Percentiles rank a stretch among this genome's conserved stretches.
These are phyloP conservation scores for Meloe dianella DNA, from an alignment of 2,888 invertebrate species.

Conservation along the genomic window DNA sequence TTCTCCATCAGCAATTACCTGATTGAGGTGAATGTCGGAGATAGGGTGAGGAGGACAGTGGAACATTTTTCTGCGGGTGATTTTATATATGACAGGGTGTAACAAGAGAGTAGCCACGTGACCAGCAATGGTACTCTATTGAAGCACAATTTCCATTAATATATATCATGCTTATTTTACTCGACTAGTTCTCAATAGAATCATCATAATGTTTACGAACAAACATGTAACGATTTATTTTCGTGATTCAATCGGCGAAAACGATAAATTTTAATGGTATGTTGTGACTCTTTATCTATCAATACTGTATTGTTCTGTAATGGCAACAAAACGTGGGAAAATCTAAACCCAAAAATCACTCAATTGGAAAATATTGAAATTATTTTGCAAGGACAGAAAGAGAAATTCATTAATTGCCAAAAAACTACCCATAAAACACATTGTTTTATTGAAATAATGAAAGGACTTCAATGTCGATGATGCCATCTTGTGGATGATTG, in stretches of 20 bases:
- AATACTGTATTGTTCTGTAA: background rate
- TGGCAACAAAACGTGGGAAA: background rate
- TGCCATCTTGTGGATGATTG: background rate
- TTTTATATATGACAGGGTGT: constrained; percentile 27
- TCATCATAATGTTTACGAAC: background rate
- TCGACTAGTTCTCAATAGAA: constrained; percentile 28
- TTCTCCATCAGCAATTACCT: background rate
- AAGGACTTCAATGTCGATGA: background rate
- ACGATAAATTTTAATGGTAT: constrained; percentile 8
- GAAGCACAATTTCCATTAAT: constrained; percentile 36
- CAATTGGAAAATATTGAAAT: background rate
- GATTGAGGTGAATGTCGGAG: background rate
- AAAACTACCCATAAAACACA: background rate
- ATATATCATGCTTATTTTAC: constrained; percentile 41
- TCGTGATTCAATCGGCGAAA: background rate
- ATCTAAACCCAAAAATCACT: background rate
- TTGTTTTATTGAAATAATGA: background rate
- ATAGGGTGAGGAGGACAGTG: background rate
- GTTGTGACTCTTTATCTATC: constrained; percentile 12
- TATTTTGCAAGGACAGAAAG: background rate
- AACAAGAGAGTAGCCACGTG: constrained; percentile 30
- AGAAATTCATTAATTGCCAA: background rate
- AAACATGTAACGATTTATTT: constrained; percentile 5
- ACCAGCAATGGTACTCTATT: constrained; percentile 31
- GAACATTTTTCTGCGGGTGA: constrained; percentile 14